Conservation (phyloP, 2,797 vertebrate species). For the Holocentrus rufus region DNA sequence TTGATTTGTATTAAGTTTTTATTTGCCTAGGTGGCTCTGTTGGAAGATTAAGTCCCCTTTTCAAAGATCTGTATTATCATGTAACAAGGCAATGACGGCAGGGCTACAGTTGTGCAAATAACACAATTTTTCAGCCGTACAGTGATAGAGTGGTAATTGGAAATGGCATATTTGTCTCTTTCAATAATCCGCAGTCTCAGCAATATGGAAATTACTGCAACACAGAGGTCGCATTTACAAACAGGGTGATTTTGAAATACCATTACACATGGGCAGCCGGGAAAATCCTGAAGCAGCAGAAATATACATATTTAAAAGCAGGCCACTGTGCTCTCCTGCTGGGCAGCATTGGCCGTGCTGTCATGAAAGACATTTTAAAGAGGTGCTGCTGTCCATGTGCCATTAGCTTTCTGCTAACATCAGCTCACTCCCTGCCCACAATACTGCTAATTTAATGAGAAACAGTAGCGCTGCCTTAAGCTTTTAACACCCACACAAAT, state of each 20-base stretch:
- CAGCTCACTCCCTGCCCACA: conserved; percentile 48
- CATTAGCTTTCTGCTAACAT: conserved; percentile 67
- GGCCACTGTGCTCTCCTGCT: conserved; percentile 22
- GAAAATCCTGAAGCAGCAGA: conserved; percentile 49
- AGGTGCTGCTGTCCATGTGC: conserved; percentile 47
- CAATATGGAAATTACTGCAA: conserved; percentile 57
- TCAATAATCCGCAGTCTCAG: conserved; percentile 34
- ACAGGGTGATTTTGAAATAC: conserved; percentile 36
- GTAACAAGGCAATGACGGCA: conserved; percentile 10
- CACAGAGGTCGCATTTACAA: conserved; percentile 45
- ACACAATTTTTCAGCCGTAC: conserved; percentile 14
- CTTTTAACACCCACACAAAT: conserved; percentile 65
- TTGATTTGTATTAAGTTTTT: conserved; percentile 18
- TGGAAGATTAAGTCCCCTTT: neutral
- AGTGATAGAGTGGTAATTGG: conserved; percentile 33
- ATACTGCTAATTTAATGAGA: conserved; percentile 59
- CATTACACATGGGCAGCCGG: conserved; percentile 42
- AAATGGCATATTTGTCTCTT: conserved; percentile 49
- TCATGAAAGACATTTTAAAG: conserved; percentile 49
- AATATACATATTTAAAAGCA: conserved; percentile 46
- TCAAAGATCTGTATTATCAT: conserved; percentile 22
- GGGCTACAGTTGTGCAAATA: conserved; percentile 35
- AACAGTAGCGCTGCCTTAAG: conserved; percentile 56
- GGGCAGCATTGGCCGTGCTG: conserved; percentile 23
- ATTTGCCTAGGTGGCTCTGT: neutral